Percentiles rank a stretch among this genome's conserved stretches.
Conservation (phyloP, 35 echinoderm and acorn worm species). For the Patiria miniata region DNA sequence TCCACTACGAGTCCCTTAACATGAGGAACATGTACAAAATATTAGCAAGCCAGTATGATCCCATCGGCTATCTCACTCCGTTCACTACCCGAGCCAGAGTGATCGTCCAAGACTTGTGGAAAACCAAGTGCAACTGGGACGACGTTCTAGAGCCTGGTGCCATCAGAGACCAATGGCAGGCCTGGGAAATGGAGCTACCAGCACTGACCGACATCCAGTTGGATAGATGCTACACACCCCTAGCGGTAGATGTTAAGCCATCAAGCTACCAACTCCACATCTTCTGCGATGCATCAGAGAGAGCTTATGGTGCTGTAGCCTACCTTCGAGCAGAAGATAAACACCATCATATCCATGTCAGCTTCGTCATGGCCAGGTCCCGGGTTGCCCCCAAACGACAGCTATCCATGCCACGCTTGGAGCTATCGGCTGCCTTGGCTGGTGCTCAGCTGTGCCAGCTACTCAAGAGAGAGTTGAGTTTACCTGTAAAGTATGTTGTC, state of each 20-base stretch:
- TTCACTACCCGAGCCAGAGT: constrained; percentile 42
- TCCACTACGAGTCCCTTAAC: background rate
- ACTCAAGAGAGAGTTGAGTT: constrained; percentile 32
- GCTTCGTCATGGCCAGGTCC: constrained; percentile 50
- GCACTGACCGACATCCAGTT: constrained; percentile 43
- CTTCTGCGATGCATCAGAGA: constrained; percentile 71
- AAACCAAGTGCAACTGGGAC: constrained; percentile 63
- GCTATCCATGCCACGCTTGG: constrained; percentile 60
- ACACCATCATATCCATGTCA: constrained; percentile 44
- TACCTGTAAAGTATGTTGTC: background rate
- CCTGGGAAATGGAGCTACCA: constrained; percentile 67
- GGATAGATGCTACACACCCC: constrained; percentile 54
- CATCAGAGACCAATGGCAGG: constrained; percentile 36
- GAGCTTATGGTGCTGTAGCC: constrained; percentile 58
- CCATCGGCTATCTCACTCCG: background rate
- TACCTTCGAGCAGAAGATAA: constrained; percentile 48
- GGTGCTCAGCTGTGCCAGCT: constrained; percentile 16
- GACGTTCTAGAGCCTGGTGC: constrained; percentile 36
- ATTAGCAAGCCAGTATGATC: constrained; percentile 23
- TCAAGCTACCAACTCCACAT: constrained; percentile 57
- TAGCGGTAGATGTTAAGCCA: background rate
- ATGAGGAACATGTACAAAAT: constrained; percentile 15
- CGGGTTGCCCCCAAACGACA: constrained; percentile 39
- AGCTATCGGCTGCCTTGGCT: constrained; percentile 43
- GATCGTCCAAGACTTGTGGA: constrained; percentile 79